phyloP scores from a whole-genome alignment of 2,113 vertebrate species.

The Equus przewalskii region DNA sequence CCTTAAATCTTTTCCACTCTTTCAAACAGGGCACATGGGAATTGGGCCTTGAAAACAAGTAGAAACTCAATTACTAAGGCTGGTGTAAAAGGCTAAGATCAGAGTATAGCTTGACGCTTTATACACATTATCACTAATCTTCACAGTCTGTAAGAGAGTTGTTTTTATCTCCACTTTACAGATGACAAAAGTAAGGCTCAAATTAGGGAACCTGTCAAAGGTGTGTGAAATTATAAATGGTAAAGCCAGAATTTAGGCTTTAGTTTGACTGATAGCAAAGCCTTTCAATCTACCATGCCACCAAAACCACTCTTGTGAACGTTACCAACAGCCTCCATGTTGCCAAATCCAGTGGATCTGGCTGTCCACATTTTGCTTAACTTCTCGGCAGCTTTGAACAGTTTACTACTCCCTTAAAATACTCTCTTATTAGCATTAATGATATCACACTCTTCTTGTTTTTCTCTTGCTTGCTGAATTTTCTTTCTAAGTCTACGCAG shows the following conservation, averaged over 20 bases:
- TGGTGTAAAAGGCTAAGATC: background rate
- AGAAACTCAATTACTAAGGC: background rate
- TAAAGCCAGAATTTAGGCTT: background rate
- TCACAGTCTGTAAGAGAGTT: background rate
- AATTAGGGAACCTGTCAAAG: background rate
- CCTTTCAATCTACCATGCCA: background rate
- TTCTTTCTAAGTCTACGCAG: background rate
- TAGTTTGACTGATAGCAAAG: background rate
- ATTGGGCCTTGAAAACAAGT: background rate
- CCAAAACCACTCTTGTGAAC: background rate
- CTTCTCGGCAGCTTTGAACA: too few species aligned
- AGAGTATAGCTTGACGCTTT: background rate
- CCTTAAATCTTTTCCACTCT: background rate
- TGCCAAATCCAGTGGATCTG: background rate
- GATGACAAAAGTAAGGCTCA: background rate
- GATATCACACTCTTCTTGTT: background rate
- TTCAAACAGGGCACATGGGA: background rate
- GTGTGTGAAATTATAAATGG: background rate
- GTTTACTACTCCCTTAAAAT: background rate
- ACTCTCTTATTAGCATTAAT: background rate
- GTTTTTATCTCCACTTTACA: background rate
- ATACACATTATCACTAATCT: too few species aligned
- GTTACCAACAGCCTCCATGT: background rate
- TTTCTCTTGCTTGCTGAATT: background rate
- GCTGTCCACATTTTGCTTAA: too few species aligned